Base-by-base conservation (phyloP, 2,113 vertebrate species). In the Phrynosoma platyrhinos region DNA sequence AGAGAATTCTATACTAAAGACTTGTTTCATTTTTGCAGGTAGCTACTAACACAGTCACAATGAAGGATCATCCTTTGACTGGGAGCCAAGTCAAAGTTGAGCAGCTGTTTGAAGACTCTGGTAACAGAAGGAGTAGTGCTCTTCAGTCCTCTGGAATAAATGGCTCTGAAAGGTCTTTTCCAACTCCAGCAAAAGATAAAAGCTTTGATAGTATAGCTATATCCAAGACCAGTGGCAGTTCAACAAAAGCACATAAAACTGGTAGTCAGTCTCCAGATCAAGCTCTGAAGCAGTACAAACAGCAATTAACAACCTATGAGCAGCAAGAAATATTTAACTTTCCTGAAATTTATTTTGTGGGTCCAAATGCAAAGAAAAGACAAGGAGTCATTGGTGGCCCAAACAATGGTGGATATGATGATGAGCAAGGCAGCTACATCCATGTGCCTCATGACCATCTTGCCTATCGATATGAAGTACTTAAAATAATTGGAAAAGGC, bases 401-500 rank as follows among this genome's bases (percentile, higher is more conserved):
- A 93, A 99, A 98, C 96, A 99, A 99, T 4, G 94, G 97, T 5
- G 98, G 99, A 3, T 99, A 98, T 0, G 99, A 99, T 1, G 99
- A 99, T 0, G 98, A 99, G 55, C 98, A 99, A 71, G 98, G 99
- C 9, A 98, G 98, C 68, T 99, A 99, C 92, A 97, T 98, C 71
- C 97, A 99, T 0, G 98, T 99, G 52, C 98, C 98, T 72, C 98
- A 99, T 1, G 99, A 99, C 95, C 99, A 99, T 83, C 96, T 99
- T 13, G 98, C 98, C 27, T 99, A 99, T 90, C 97, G 99, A 62
- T 99, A 99, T 0, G 99, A 99, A 95, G 98, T 99, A 84, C 97
- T 99, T 85, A 99, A 99, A 95, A 98, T 99, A 80, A 99, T 99
- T 1, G 99, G 99, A 86, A 99, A 99, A 93, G 99, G 99, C 47